Conservation (phyloP, 2,113 vertebrate genomes). For the Stomatorhinus ivindoensis region DNA sequence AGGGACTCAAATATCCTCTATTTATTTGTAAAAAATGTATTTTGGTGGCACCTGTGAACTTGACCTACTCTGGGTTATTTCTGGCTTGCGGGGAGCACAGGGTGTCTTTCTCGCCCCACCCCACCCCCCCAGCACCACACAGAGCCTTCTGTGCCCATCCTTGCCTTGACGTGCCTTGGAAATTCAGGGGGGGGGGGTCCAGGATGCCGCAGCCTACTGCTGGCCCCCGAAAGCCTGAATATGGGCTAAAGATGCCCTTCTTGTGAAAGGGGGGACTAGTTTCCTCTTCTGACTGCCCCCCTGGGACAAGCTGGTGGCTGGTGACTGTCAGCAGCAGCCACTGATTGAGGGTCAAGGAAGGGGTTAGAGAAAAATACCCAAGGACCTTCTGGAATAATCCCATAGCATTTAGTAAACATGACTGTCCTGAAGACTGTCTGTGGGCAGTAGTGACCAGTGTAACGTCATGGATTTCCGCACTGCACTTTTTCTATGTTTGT, state of each 20-base stretch:
- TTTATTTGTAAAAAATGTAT: slow-evolving; percentile 16
- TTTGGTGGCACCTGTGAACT: slow-evolving; percentile 9
- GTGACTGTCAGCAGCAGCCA: background rate
- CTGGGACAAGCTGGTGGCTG: background rate
- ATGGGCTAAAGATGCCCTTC: background rate
- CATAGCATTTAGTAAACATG: background rate
- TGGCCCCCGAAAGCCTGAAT: background rate
- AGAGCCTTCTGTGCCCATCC: background rate
- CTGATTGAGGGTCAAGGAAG: background rate
- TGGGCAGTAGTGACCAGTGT: background rate
- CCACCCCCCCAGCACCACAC: background rate
- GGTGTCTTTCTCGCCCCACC: background rate
- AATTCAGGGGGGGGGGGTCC: background rate
- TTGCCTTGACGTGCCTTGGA: background rate
- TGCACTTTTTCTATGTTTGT: background rate
- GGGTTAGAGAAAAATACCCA: background rate
- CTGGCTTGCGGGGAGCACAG: background rate
- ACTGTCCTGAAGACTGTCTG: background rate
- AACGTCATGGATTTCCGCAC: background rate
- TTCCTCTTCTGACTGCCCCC: background rate
- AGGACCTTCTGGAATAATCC: background rate
- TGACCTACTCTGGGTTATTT: background rate
- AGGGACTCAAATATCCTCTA: background rate
- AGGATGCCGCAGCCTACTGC: background rate
- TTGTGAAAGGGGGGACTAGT: background rate